Conservation (phyloP, 2,113 vertebrate genomes). For the Hippocampus barbouri region DNA sequence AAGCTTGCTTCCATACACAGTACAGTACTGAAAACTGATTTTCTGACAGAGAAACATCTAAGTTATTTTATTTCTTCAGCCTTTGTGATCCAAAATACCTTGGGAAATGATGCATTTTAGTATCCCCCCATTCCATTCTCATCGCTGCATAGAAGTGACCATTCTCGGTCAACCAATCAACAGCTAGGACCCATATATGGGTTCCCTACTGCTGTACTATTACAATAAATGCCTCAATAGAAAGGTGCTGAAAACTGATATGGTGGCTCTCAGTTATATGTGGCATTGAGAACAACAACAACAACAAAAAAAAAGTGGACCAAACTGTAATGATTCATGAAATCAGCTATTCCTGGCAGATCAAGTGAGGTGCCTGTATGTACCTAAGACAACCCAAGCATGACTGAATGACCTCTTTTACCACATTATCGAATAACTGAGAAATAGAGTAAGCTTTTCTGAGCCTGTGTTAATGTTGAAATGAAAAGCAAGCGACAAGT, state of each 20-base stretch:
- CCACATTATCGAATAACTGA: background rate
- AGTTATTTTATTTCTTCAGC: background rate
- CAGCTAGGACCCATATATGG: no score
- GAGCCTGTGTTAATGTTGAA: conserved; percentile 36
- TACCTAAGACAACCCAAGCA: background rate
- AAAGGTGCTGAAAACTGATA: background rate
- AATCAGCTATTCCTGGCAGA: background rate
- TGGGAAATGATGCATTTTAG: background rate
- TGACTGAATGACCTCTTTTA: background rate
- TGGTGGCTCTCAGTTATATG: background rate
- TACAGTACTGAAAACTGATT: background rate
- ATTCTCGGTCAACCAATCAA: background rate
- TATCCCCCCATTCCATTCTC: background rate
- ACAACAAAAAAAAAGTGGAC: background rate
- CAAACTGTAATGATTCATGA: background rate
- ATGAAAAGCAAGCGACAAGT: conserved; percentile 36
- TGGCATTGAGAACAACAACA: background rate
- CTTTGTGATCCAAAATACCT: background rate
- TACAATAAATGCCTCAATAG: background rate
- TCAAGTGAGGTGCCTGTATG: background rate
- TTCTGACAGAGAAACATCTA: background rate
- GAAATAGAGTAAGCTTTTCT: background rate
- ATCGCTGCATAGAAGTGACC: background rate
- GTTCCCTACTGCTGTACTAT: background rate
- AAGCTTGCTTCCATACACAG: background rate